Base-by-base conservation (phyloP, 2,113 vertebrate species). In the Bubo scandiacus region DNA sequence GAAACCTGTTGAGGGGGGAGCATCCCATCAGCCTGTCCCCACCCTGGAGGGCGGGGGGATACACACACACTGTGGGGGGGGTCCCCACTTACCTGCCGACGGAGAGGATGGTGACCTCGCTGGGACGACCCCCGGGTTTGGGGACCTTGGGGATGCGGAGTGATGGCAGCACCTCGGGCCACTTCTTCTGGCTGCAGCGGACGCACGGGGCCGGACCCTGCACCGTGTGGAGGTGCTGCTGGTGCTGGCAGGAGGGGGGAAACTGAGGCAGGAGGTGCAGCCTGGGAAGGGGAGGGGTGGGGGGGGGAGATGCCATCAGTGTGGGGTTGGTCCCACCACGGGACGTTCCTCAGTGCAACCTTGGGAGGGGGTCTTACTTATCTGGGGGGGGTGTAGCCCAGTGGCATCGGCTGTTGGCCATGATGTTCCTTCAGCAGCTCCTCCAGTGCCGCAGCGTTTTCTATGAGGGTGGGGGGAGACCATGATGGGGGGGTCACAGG, bases 341-440 rank as follows among this genome's bases (percentile, higher is more conserved):
- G 42, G 15, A 11, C 14, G 7, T 3, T 8, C 15, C 45, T 61
- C 5, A 0, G 22, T 2, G 47, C 49, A 55, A 27, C 38, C 20
- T 18, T 4, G 14, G 9, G 9, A 17, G 29, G 8, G 9, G 36
- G 10, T 3, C 14, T 94, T 98, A 99, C 99, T 98, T 99, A 96
- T 98, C 98, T 22, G 97, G 95, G 4, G 98, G 98, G 98, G 93
- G 96, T 90, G 89, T 98, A 98, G 96, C 81, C 97, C 4, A 95
- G 84, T 54, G 98, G 96, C 43, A 93, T 47, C 90, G 97, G 97
- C 97, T 99, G 98, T 52, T 98, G 99, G 96, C 96, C 98, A 78
- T 99, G 99, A 42, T 99, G 99, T 55, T 99, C 99, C 94, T 98
- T 98, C 95, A 99, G 97, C 93, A 99, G 98, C 97, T 99, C 99